phyloP scores from a whole-genome alignment of 2,888 invertebrate species.

The Lamproptera curius region DNA sequence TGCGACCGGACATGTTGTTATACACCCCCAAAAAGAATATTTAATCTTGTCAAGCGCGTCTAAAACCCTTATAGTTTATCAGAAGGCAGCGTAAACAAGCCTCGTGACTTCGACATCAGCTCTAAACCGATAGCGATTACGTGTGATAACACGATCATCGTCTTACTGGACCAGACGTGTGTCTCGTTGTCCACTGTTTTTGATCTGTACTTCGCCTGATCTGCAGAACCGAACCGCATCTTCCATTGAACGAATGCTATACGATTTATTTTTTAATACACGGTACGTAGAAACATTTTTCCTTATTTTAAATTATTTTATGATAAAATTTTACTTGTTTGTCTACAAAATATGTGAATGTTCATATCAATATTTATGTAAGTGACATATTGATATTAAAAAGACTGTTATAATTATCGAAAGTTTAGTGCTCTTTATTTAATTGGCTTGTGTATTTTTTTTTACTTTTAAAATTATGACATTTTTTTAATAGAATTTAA shows the following conservation, averaged over 20 bases:
- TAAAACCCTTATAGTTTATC: constrained; percentile 59
- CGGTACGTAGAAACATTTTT: constrained; percentile 10
- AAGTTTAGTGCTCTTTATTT: too few relatives aligned
- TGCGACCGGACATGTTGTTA: too few relatives aligned
- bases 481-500: too few relatives aligned
- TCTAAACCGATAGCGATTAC: constrained; percentile 34
- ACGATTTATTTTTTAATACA: constrained; percentile 2
- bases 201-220: constrained; percentile 31
- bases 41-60: constrained; percentile 24
- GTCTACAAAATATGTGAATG: too few relatives aligned
- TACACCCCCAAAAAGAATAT: too few relatives aligned
- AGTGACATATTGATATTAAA: too few relatives aligned
- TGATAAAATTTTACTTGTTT: too few relatives aligned
- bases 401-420: too few relatives aligned
- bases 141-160: constrained; percentile 42
- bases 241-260: neutral
- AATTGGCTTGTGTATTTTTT: too few relatives aligned
- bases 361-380: too few relatives aligned
- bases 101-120: constrained; percentile 47
- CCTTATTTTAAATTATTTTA: neutral
- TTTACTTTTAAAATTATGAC: too few relatives aligned
- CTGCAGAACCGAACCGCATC: neutral
- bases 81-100: constrained; percentile 38
- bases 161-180: constrained; percentile 41
- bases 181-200: constrained; percentile 28